Percentiles rank a stretch among this genome's conserved stretches.
Evolutionary conservation across 2,797 vertebrate genomes (phyloP).

Genomic region (Synaphobranchus kaupii): DNA sequence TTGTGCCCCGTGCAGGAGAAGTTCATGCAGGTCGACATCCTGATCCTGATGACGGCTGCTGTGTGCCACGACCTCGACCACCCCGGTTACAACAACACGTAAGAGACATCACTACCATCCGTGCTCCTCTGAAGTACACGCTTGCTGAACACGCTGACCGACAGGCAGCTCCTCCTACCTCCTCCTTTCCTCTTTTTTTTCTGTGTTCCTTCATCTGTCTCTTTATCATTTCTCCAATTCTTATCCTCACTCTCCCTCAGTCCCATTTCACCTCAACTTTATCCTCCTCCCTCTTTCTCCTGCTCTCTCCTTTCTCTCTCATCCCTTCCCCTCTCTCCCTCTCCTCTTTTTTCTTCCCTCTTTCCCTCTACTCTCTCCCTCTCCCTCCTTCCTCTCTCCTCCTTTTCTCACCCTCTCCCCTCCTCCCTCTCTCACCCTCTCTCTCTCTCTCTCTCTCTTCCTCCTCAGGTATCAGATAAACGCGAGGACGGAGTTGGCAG

Average conservation of each 20-base stretch:
- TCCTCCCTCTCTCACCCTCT: not conserved
- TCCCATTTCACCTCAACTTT: not conserved
- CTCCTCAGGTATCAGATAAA: conserved; percentile 81
- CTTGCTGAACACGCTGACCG: not conserved
- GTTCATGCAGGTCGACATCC: conserved; percentile 78
- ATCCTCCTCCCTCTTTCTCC: not conserved
- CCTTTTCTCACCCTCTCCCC: not conserved
- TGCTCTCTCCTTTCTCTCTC: not conserved
- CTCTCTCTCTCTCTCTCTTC: not conserved
- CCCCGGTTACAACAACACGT: conserved; percentile 91
- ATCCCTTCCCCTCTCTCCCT: not conserved
- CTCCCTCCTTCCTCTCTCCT: not conserved
- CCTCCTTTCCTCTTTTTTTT: not conserved
- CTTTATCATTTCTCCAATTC: not conserved
- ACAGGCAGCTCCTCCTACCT: not conserved
- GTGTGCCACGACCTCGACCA: conserved; percentile 92
- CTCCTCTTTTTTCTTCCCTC: not conserved
- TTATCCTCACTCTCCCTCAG: not conserved
- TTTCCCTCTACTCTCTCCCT: not conserved
- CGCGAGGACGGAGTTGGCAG: conserved; percentile 84
- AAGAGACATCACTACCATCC: conserved; percentile 35
- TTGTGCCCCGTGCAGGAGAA: conserved; percentile 69
- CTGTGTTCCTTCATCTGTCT: not conserved
- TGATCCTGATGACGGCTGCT: conserved; percentile 86
- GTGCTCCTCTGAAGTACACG: not conserved